These are phyloP conservation scores for Metaphire vulgaris DNA, from an alignment of 1,140 invertebrate genomes.

Conservation along the genomic window DNA sequence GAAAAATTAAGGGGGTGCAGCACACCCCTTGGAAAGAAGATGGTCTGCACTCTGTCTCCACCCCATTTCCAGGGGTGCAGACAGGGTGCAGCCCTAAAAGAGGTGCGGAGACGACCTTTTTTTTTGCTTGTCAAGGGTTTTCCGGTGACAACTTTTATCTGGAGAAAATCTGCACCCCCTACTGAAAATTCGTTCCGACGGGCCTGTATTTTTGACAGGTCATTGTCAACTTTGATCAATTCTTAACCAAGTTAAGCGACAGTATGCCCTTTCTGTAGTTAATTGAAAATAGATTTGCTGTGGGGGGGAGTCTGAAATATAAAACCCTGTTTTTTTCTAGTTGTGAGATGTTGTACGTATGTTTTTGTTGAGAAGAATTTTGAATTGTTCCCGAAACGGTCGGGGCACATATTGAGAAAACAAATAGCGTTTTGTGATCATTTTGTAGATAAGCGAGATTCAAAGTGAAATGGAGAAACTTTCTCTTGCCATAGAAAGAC, in stretches of 20 bases:
- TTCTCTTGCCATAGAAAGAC: constrained; percentile 57
- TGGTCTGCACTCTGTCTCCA: background rate
- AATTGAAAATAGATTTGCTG: background rate
- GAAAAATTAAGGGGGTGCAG: background rate
- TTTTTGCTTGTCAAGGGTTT: too few relatives aligned
- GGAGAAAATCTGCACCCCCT: too few relatives aligned
- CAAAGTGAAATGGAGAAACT: constrained; percentile 67
- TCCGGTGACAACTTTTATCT: too few relatives aligned
- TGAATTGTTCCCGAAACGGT: too few relatives aligned
- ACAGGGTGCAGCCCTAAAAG: too few relatives aligned
- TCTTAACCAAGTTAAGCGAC: too few relatives aligned
- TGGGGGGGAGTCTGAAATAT: background rate
- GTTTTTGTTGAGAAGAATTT: background rate
- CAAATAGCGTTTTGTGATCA: background rate
- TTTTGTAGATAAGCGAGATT: constrained; percentile 53
- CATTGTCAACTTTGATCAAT: too few relatives aligned
- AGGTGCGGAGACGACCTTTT: too few relatives aligned
- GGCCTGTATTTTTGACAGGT: too few relatives aligned
- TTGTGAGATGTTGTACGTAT: background rate
- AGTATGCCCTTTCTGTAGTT: background rate
- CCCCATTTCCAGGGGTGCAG: background rate
- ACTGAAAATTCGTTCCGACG: too few relatives aligned
- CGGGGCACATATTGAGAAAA: too few relatives aligned
- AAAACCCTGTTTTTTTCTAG: background rate
- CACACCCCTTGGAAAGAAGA: background rate